These are phyloP conservation scores for Cataglyphis altisquamis DNA, from an alignment of 2,888 invertebrate species.

Conservation along the genomic window DNA sequence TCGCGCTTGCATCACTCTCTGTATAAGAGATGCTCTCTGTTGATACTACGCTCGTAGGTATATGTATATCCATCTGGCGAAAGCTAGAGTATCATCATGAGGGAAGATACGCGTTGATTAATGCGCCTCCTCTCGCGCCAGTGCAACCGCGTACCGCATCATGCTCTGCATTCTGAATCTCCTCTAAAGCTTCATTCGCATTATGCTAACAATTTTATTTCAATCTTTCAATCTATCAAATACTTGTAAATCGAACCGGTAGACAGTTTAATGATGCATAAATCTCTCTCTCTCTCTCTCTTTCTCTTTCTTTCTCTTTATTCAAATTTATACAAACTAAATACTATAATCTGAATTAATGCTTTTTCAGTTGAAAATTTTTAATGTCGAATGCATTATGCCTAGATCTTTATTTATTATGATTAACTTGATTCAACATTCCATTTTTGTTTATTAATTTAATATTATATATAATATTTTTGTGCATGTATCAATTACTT, in stretches of 20 bases:
- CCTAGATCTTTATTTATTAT: not conserved
- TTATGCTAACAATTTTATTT: not conserved
- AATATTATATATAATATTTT: not conserved
- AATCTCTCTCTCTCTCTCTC: too few relatives aligned
- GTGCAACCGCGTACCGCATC: conserved; percentile 55
- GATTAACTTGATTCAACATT: not conserved
- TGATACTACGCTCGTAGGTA: conserved; percentile 2
- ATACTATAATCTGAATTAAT: not conserved
- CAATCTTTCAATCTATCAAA: too few relatives aligned
- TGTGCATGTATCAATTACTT: not conserved
- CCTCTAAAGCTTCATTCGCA: not conserved
- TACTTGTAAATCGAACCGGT: too few relatives aligned
- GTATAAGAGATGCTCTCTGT: conserved; percentile 51
- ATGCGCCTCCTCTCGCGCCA: conserved; percentile 57
- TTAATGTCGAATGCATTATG: too few relatives aligned
- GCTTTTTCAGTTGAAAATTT: too few relatives aligned
- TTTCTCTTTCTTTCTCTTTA: too few relatives aligned
- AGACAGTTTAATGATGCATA: too few relatives aligned
- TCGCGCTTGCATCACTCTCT: conserved; percentile 41
- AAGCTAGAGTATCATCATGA: conserved; percentile 12
- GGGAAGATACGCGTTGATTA: conserved; percentile 62
- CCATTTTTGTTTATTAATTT: not conserved
- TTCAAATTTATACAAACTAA: not conserved
- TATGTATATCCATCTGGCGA: conserved; percentile 9
- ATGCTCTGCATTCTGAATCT: not conserved